Evolutionary conservation across 2,888 invertebrate genomes (phyloP).

Genomic region (Perizoma affinitatum): DNA sequence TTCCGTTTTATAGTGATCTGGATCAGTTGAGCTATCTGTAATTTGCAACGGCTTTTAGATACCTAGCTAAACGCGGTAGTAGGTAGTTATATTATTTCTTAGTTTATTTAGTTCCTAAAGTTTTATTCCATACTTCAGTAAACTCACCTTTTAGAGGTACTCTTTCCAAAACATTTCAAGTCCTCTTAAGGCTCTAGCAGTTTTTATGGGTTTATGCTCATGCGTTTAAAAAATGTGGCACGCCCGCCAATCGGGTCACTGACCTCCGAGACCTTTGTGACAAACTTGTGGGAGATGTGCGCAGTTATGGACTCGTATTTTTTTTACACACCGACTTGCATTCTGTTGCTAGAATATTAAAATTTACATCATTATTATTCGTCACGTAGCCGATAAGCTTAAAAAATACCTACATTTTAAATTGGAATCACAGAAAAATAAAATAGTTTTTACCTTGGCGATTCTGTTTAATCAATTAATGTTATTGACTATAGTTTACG

Average conservation of each 20-base stretch:
- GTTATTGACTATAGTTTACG: slow-evolving; percentile 11
- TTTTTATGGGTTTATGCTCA: slow-evolving; percentile 50
- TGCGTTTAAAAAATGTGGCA: slow-evolving; percentile 73
- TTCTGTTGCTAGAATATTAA: slow-evolving; percentile 51
- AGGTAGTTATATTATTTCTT: too few species aligned
- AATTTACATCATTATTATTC: slow-evolving; percentile 36
- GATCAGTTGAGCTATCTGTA: too few species aligned
- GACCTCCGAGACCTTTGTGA: slow-evolving; percentile 77
- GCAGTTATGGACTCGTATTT: slow-evolving; percentile 51
- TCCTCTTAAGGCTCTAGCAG: slow-evolving; percentile 27
- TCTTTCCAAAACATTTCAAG: slow-evolving; percentile 6
- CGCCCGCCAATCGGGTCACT: slow-evolving; percentile 78
- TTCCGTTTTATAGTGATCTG: too few species aligned
- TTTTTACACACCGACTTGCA: slow-evolving; percentile 45
- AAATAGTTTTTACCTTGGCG: slow-evolving; percentile 25
- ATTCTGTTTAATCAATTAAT: slow-evolving; percentile 19
- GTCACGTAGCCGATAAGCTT: slow-evolving; percentile 35
- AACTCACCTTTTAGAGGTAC: not conserved
- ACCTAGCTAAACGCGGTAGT: too few species aligned
- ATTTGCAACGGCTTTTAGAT: too few species aligned
- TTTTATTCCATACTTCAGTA: not conserved
- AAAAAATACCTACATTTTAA: slow-evolving; percentile 14
- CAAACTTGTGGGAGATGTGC: slow-evolving; percentile 77
- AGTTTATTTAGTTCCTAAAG: too few species aligned
- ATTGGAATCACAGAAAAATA: slow-evolving; percentile 5